Conservation (phyloP, 2,113 vertebrate genomes). For the Chionomys nivalis region DNA sequence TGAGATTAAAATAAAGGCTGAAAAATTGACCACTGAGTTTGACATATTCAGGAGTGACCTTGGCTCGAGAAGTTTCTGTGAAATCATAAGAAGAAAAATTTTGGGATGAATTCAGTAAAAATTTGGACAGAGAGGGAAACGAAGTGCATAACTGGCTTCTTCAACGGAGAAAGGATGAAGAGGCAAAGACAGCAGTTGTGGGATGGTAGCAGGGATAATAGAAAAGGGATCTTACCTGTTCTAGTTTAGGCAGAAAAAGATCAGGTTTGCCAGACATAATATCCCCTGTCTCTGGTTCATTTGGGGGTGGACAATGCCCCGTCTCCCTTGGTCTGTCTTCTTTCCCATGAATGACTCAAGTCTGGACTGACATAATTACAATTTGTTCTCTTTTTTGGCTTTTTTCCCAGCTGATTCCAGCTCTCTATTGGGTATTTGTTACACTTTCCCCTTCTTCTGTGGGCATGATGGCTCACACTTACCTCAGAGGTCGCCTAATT, state of each 20-base stretch:
- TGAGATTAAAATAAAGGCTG: conserved; percentile 55
- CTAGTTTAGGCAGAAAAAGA: neutral
- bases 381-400: neutral
- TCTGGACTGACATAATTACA: neutral
- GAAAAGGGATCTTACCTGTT: neutral
- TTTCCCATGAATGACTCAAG: neutral
- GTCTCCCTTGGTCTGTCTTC: neutral
- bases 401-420: neutral
- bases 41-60: conserved; percentile 46
- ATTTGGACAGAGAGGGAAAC: neutral
- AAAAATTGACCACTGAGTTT: conserved; percentile 57
- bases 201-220: neutral
- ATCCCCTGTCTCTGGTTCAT: neutral
- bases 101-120: neutral
- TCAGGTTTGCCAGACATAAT: neutral
- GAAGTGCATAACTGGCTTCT: neutral
- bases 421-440: neutral
- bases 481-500: neutral
- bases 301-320: neutral
- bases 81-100: conserved; percentile 18
- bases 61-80: conserved; percentile 40
- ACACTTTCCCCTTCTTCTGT: neutral
- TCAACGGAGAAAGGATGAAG: neutral
- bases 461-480: neutral
- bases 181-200: neutral